These are phyloP conservation scores for Bembecia ichneumoniformis DNA, from an alignment of 2,888 invertebrate species.

Conservation along the genomic window DNA sequence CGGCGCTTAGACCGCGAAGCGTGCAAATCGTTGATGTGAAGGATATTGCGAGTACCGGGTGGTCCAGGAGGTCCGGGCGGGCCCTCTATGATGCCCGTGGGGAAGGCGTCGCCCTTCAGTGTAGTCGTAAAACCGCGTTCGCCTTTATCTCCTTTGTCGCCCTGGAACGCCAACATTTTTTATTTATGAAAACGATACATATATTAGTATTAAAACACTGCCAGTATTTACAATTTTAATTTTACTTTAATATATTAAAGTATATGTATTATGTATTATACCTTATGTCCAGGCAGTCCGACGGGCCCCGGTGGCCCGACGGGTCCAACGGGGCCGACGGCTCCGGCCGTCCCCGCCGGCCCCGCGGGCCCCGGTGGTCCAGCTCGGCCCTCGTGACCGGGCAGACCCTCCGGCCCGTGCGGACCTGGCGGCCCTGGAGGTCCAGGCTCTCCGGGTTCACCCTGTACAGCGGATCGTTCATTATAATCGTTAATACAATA, in stretches of 20 bases:
- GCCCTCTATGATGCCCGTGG: slow-evolving; percentile 94
- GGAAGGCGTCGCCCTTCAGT: slow-evolving; percentile 90
- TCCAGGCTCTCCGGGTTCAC: slow-evolving; percentile 93
- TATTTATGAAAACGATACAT: neutral
- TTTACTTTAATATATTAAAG: no score
- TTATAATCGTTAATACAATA: no score
- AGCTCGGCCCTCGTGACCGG: slow-evolving; percentile 88
- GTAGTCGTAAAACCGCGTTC: slow-evolving; percentile 92
- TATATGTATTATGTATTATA: no score
- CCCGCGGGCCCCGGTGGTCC: slow-evolving; percentile 80
- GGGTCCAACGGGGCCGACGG: slow-evolving; percentile 79
- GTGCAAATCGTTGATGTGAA: neutral
- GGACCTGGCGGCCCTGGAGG: slow-evolving; percentile 90
- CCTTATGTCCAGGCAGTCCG: slow-evolving; percentile 82
- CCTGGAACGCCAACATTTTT: slow-evolving; percentile 71
- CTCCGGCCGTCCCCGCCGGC: slow-evolving; percentile 77
- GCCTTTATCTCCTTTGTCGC: slow-evolving; percentile 92
- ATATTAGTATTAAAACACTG: neutral
- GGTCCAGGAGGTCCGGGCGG: slow-evolving; percentile 96
- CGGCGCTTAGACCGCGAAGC: neutral
- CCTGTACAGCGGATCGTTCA: slow-evolving; percentile 62
- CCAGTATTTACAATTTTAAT: no score
- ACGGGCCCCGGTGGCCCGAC: slow-evolving; percentile 80
- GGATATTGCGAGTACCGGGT: slow-evolving; percentile 74
- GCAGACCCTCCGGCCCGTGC: slow-evolving; percentile 83